Percentiles rank a stretch among this genome's conserved stretches.
These are phyloP conservation scores for Cotesia congregata DNA, from an alignment of 2,888 invertebrate species.

Conservation along the genomic window DNA sequence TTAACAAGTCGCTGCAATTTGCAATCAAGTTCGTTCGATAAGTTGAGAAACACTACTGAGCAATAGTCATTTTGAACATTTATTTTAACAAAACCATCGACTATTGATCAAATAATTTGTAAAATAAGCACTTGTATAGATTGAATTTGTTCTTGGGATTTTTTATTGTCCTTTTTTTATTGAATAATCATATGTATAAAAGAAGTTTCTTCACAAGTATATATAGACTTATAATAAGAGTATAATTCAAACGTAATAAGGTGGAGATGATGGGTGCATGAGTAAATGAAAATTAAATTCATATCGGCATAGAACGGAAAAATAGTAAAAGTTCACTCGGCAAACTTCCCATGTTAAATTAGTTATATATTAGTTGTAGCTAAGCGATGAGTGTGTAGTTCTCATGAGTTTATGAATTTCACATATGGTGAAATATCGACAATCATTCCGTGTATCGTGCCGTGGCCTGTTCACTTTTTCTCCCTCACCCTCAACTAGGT, in stretches of 20 bases:
- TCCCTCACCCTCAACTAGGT: constrained; percentile 35
- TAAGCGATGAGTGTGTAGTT: constrained; percentile 55
- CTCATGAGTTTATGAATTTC: constrained; percentile 56
- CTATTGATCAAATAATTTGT: constrained; percentile 5
- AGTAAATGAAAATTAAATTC: constrained; percentile 13
- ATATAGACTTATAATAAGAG: background rate
- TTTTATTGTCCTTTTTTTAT: background rate
- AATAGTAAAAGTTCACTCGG: constrained; percentile 37
- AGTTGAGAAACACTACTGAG: too few relatives aligned
- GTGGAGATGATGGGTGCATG: background rate
- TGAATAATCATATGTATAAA: background rate
- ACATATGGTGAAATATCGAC: constrained; percentile 48
- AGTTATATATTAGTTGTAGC: constrained; percentile 43
- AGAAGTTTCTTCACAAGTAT: too few relatives aligned
- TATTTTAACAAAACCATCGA: background rate
- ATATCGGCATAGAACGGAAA: constrained; percentile 33
- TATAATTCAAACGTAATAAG: background rate
- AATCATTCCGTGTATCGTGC: constrained; percentile 35
- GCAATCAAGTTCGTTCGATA: too few relatives aligned
- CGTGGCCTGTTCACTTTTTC: constrained; percentile 38
- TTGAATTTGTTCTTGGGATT: background rate
- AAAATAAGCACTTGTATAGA: background rate
- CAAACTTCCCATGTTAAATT: constrained; percentile 67
- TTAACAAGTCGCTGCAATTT: too few relatives aligned
- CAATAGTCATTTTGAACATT: background rate